Base-by-base conservation (phyloP, 2,113 vertebrate genomes). In the Rhinoptilus africanus region DNA sequence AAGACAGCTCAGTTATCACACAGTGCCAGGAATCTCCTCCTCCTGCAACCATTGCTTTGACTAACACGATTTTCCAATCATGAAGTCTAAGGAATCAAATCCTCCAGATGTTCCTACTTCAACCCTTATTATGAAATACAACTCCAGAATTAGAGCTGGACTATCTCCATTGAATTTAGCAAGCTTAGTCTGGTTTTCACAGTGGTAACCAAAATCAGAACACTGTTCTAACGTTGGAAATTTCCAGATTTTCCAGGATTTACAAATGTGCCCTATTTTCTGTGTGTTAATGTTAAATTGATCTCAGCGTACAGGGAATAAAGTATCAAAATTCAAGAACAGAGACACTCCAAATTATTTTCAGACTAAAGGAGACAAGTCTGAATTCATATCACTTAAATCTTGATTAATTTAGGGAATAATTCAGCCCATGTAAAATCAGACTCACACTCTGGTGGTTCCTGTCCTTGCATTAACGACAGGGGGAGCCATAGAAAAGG, bases 81-180 rank as follows among this genome's bases (percentile, higher is more conserved):
- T 11, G 73, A 72, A 95, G 17, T 13, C 45, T 32, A 73, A 87
- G 51, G 30, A 76, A 82, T 69, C 63, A 80, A 84, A 78, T 60
- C 37, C 20, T 74, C 91, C 86, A 93, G 69, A 91, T 89, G 91
- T 82, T 92, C 48, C 37, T 72, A 57, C 73, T 93, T 92, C 89
- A 91, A 79, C 9, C 2, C 18, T 41, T 78, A 50, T 37, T 93
- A 73, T 41, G 81, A 95, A 94, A 83, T 56, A 54, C 35, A 88
- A 23, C 37, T 91, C 76, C 84, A 85, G 73, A 89, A 95, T 87
- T 92, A 91, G 77, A 91, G 34, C 57, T 91, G 92, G 76, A 77
- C 45, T 66, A 68, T 35, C 53, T 75, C 91, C 45, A 50, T 56
- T 82, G 23, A 75, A 71, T 71, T 78, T 76, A 89, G 51, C 62